These are phyloP conservation scores for Stramonita haemastoma DNA, from an alignment of 2,888 invertebrate genomes.

Conservation along the genomic window DNA sequence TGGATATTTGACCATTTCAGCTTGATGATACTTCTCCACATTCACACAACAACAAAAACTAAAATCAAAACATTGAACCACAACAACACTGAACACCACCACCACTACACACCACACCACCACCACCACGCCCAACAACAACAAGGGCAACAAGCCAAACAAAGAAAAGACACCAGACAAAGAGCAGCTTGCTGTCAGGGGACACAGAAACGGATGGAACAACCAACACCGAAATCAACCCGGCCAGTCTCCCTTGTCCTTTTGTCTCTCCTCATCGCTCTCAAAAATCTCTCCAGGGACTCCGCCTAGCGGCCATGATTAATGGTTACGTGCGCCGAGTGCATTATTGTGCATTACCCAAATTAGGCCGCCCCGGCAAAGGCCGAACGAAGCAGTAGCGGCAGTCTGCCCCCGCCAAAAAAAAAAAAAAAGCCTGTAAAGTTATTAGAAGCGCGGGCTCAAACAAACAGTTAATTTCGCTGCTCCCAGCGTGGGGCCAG, in stretches of 20 bases:
- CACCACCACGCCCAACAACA: too few relatives aligned
- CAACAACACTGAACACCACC: too few relatives aligned
- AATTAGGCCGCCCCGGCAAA: conserved; percentile 31
- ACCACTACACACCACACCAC: too few relatives aligned
- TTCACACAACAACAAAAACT: too few relatives aligned
- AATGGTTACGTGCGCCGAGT: conserved; percentile 45
- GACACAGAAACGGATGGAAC: neutral
- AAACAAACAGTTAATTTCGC: conserved; percentile 45
- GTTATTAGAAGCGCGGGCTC: conserved; percentile 46
- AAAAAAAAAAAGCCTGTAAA: conserved; percentile 37
- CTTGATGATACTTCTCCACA: too few relatives aligned
- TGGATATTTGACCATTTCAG: too few relatives aligned
- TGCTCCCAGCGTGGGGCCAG: conserved; percentile 25
- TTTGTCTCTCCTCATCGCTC: conserved; percentile 34
- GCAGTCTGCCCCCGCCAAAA: too few relatives aligned
- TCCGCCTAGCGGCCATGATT: conserved; percentile 34
- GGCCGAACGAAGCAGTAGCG: neutral
- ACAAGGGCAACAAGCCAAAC: neutral
- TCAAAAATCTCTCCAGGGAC: conserved; percentile 35
- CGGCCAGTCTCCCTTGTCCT: conserved; percentile 20
- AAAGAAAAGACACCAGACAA: neutral
- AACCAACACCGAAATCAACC: too few relatives aligned
- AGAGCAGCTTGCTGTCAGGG: neutral
- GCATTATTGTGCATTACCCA: conserved; percentile 46
- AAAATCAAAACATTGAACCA: too few relatives aligned